These are phyloP conservation scores for Mactra quadrangularis DNA, from an alignment of 1,140 invertebrate species.

Conservation along the genomic window DNA sequence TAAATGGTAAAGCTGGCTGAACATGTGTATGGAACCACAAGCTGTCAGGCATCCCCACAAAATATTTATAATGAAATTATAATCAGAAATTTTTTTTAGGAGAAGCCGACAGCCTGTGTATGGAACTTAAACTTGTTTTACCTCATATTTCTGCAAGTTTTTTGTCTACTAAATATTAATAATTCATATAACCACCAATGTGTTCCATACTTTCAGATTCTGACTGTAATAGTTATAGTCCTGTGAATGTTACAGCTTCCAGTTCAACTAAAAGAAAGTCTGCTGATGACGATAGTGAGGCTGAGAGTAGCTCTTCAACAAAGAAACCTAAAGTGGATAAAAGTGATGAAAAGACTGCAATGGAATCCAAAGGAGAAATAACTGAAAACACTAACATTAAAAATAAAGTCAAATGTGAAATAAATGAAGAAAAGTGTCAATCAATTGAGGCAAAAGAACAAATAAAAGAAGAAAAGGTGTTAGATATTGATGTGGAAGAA, in stretches of 20 bases:
- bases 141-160: no score
- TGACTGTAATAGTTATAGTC: slow-evolving; percentile 41
- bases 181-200: no score
- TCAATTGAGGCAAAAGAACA: not conserved
- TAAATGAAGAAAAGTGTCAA: slow-evolving; percentile 9
- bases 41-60: no score
- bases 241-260: not conserved
- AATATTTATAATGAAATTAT: no score
- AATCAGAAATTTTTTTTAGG: no score
- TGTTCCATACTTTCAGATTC: slow-evolving; percentile 17
- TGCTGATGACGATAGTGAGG: slow-evolving; percentile 32
- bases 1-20: no score
- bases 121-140: no score
- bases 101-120: no score
- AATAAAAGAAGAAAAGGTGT: slow-evolving; percentile 1
- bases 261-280: slow-evolving; percentile 28
- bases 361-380: not conserved
- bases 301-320: not conserved
- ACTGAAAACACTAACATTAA: not conserved
- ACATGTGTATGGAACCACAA: no score
- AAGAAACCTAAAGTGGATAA: slow-evolving; percentile 40
- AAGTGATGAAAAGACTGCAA: not conserved
- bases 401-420: not conserved
- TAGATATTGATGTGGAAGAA: slow-evolving; percentile 7
- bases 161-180: no score